Conservation (phyloP, 1,140 invertebrate species). For the Nephila pilipes region DNA sequence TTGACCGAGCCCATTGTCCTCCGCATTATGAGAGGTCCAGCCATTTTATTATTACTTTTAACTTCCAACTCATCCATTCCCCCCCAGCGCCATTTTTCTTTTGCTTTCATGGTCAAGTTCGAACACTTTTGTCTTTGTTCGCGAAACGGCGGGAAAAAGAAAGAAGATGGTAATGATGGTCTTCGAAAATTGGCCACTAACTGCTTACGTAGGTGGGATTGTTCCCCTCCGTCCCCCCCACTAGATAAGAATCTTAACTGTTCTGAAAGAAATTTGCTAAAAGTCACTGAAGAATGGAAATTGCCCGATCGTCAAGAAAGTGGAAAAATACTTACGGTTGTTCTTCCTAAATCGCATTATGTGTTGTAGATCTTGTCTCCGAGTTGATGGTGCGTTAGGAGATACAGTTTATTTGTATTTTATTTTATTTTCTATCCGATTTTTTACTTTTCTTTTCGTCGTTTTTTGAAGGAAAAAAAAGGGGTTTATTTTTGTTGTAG, state of each 20-base stretch:
- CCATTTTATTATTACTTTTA: slow-evolving; percentile 54
- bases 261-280: slow-evolving; percentile 30
- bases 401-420: slow-evolving; percentile 11
- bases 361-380: slow-evolving; percentile 17
- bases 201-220: slow-evolving; percentile 28
- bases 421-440: neutral
- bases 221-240: neutral
- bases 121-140: slow-evolving; percentile 57
- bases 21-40: slow-evolving; percentile 3
- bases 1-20: slow-evolving; percentile 70
- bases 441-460: no score
- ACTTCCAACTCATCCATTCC: neutral
- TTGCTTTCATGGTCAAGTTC: slow-evolving; percentile 72
- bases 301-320: slow-evolving; percentile 24
- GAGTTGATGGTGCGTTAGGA: slow-evolving; percentile 26
- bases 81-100: slow-evolving; percentile 38
- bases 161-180: slow-evolving; percentile 23
- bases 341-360: neutral
- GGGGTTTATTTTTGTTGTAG: neutral
- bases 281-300: slow-evolving; percentile 45
- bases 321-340: slow-evolving; percentile 52
- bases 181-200: slow-evolving; percentile 43
- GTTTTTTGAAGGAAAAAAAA: neutral
- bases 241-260: slow-evolving; percentile 38
- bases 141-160: neutral